These are phyloP conservation scores for Chlamydotis undulata DNA, from an alignment of 2,113 vertebrate species.

Conservation along the genomic window DNA sequence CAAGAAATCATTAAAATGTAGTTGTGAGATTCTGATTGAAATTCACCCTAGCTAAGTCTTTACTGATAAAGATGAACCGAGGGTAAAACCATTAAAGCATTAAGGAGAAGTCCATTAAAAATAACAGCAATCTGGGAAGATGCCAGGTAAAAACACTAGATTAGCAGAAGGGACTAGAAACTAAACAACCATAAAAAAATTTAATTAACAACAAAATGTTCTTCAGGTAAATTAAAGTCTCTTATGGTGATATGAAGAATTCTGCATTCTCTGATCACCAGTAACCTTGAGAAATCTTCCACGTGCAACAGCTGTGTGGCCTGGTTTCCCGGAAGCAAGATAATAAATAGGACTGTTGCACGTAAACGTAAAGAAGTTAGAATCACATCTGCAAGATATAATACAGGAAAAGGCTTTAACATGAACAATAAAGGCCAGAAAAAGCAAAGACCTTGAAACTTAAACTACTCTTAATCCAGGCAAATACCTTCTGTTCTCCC, in stretches of 20 bases:
- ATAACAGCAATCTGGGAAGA: not conserved
- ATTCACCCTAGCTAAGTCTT: not conserved
- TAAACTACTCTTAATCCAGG: not conserved
- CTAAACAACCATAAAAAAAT: not conserved
- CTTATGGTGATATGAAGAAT: not conserved
- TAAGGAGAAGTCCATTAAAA: slow-evolving; percentile 8
- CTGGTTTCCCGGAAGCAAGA: not conserved
- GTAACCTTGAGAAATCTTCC: slow-evolving; percentile 14
- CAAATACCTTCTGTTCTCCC: not conserved
- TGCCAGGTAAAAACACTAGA: slow-evolving; percentile 10
- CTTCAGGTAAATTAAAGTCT: slow-evolving; percentile 30
- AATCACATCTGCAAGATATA: not conserved
- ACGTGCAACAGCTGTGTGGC: not conserved
- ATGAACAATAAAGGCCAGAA: not conserved
- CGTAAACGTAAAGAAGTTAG: not conserved
- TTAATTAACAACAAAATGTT: slow-evolving; percentile 21
- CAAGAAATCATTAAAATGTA: not conserved
- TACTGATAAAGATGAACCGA: not conserved
- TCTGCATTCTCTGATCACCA: not conserved
- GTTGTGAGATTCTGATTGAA: not conserved
- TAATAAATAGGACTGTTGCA: not conserved
- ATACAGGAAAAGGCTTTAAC: not conserved
- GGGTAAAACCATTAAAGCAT: not conserved
- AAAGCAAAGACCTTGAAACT: not conserved
- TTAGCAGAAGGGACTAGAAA: not conserved